Percentiles rank a stretch among this genome's conserved stretches.
phyloP scores from a whole-genome alignment of 2,113 vertebrate species.

The Lophura nycthemera region DNA sequence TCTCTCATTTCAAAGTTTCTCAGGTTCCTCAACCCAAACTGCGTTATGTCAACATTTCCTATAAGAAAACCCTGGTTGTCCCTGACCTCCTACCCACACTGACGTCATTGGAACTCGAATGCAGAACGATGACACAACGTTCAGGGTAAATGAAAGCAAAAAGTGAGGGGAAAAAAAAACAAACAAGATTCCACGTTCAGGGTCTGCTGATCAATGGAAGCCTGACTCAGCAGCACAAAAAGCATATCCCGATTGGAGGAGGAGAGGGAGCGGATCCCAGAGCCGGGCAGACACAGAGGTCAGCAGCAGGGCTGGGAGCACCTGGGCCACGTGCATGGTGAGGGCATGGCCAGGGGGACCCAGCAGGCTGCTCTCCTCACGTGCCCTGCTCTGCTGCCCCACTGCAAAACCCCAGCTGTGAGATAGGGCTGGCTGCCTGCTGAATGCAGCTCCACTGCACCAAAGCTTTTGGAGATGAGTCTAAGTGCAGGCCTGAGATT shows the following conservation, averaged over 20 bases:
- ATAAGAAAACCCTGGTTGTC: neutral
- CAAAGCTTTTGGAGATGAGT: neutral
- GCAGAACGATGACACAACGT: neutral
- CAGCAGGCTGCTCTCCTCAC: neutral
- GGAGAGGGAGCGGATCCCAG: conserved; percentile 18
- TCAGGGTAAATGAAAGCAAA: neutral
- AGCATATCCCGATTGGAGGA: neutral
- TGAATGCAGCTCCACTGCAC: neutral
- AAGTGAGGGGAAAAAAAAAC: neutral
- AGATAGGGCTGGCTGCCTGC: rapidly evolving
- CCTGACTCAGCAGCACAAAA: conserved; percentile 7
- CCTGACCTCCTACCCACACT: neutral
- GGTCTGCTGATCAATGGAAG: neutral
- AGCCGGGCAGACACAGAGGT: neutral
- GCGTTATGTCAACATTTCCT: neutral
- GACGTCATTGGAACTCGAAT: neutral
- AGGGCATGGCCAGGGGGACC: neutral
- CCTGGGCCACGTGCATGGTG: neutral
- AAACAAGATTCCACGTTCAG: neutral
- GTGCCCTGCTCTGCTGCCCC: neutral
- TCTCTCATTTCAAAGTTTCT: neutral
- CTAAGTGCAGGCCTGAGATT: neutral
- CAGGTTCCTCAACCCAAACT: neutral
- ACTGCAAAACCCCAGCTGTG: neutral
- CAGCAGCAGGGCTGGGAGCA: rapidly evolving